Evolutionary conservation across 2,113 vertebrate species (phyloP), one percentile per base, ranked within the genome.

Genomic region (Semnornis frantzii): DNA sequence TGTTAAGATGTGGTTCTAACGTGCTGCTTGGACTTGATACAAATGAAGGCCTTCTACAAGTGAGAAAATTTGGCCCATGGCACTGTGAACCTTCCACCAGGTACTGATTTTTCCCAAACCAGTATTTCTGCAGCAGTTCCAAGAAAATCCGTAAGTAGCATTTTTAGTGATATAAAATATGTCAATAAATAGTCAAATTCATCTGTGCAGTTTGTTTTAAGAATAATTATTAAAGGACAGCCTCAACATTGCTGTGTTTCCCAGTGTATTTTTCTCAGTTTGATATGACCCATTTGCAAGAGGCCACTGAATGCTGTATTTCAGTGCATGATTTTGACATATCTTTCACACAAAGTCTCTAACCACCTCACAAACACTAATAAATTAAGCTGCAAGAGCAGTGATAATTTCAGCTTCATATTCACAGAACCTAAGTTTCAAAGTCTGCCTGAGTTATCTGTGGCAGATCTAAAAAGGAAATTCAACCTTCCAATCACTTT

Each of bases 381-480:
- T 71, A 85, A 90, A 87, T 75, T 39, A 85, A 37, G 16, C 24
- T 27, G 33, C 20, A 76, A 74, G 31, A 83, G 34, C 65, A 86
- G 42, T 64, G 86, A 71, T 31, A 78, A 90, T 71, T 93, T 71
- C 55, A 92, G 64, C 15, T 77, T 95, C 73, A n/a, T 37, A 81
- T 81, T 87, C 76, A 65, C n/a, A 87, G 52, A 83, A 85, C 37
- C 28, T 60, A 63, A 76, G 37, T 13, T 37, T 91, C 63, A 80
- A 89, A 91, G 44, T 74, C 79, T 85, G 85, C 37, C 39, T 44
- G 60, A 83, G 42, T 74, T 37, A 85, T 68, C 85, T 81, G 55
- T 87, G 85, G 75, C 75, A 91, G 64, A 94, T 34, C 37, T 54
- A 94, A 77, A 95, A 89, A 63, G 30, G 12, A 83, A 92, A 71